Evolutionary conservation across 2,113 vertebrate species (phyloP).

Genomic region (Pterocles gutturalis): DNA sequence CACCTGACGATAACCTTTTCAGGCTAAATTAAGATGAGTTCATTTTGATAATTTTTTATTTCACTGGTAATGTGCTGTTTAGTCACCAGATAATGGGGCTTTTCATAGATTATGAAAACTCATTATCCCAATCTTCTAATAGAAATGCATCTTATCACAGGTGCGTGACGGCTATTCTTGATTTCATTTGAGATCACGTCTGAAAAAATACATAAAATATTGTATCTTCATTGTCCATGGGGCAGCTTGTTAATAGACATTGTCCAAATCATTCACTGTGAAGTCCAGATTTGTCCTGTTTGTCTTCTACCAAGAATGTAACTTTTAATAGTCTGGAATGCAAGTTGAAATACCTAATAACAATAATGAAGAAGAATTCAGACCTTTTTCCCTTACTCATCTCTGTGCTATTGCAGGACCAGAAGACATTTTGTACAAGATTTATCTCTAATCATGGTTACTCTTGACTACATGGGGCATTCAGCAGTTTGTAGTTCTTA

Average conservation of each 20-base stretch:
- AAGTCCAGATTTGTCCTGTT: conserved; percentile 51
- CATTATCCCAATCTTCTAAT: conserved; percentile 48
- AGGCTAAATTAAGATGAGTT: conserved; percentile 35
- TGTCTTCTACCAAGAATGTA: background rate
- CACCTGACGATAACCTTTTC: background rate
- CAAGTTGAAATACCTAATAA: background rate
- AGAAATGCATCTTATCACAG: conserved; percentile 45
- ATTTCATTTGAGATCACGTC: conserved; percentile 32
- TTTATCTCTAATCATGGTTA: background rate
- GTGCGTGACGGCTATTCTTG: conserved; percentile 36
- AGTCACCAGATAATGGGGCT: conserved; percentile 56
- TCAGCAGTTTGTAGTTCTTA: background rate
- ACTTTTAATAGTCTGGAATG: background rate
- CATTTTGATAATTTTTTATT: conserved; percentile 51
- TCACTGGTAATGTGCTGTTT: conserved; percentile 51
- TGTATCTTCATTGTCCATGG: background rate
- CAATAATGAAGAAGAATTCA: background rate
- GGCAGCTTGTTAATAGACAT: background rate
- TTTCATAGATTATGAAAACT: conserved; percentile 43
- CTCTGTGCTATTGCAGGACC: background rate
- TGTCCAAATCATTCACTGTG: background rate
- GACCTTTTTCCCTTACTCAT: background rate
- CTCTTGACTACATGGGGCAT: background rate
- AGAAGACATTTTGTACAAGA: background rate
- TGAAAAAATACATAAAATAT: conserved; percentile 32